phyloP scores from a whole-genome alignment of 2,113 vertebrate species.

The Oxyura jamaicensis region DNA sequence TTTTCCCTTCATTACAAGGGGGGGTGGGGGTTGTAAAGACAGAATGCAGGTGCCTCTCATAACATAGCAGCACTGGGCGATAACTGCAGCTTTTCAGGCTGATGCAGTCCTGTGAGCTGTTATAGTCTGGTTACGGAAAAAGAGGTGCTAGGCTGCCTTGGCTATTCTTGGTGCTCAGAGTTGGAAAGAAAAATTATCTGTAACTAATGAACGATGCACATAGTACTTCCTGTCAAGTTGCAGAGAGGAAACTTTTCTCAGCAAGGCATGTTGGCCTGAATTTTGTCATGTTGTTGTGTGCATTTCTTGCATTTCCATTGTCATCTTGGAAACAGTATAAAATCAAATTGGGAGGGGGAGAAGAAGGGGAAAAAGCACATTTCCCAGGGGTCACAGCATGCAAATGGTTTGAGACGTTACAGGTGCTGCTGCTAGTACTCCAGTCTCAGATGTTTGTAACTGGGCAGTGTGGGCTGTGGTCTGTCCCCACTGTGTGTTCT shows the following conservation, averaged over 20 bases:
- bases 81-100: not conserved
- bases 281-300: not conserved
- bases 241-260: not conserved
- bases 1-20: not conserved
- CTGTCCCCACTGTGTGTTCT: not conserved
- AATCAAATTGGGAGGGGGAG: not conserved
- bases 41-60: not conserved
- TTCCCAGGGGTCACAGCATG: not conserved
- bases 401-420: not conserved
- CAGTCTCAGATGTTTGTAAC: accelerated
- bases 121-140: not conserved
- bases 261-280: not conserved
- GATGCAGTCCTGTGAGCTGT: not conserved
- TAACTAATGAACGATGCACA: not conserved
- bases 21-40: accelerated
- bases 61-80: not conserved
- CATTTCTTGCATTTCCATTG: not conserved
- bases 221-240: not conserved
- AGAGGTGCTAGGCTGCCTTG: not conserved
- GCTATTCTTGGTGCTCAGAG: not conserved
- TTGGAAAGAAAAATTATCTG: not conserved
- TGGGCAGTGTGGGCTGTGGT: not conserved
- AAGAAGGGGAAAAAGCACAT: not conserved
- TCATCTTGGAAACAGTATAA: not conserved
- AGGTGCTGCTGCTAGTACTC: not conserved